Percentiles rank a stretch among this genome's conserved stretches.
These are phyloP conservation scores for Cataglyphis albicans DNA, from an alignment of 2,888 invertebrate genomes.

Conservation along the genomic window DNA sequence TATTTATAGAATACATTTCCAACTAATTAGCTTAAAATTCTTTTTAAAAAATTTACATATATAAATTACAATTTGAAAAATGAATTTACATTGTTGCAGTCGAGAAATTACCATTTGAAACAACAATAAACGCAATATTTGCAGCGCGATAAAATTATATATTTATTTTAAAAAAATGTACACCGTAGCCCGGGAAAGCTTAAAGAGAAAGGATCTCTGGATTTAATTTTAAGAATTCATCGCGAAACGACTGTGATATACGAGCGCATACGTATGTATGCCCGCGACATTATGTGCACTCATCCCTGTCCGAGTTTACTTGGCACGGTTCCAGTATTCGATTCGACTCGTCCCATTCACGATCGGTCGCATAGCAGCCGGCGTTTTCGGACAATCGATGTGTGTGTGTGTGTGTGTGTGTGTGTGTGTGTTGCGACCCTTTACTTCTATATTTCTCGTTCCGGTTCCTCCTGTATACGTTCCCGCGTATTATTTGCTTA, in stretches of 20 bases:
- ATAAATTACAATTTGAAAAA: not conserved
- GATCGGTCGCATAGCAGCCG: constrained; percentile 70
- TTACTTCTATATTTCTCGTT: constrained; percentile 10
- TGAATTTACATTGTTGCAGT: not conserved
- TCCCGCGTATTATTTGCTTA: constrained; percentile 75
- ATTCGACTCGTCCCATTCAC: constrained; percentile 68
- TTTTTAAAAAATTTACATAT: not conserved
- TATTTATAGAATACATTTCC: not conserved
- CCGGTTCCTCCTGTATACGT: constrained; percentile 42
- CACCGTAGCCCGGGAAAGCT: constrained; percentile 3
- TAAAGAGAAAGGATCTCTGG: constrained; percentile 25
- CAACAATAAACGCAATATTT: not conserved
- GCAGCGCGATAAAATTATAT: not conserved
- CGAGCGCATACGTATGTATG: constrained; percentile 55
- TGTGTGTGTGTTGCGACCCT: constrained; percentile 55
- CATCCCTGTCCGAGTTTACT: constrained; percentile 73
- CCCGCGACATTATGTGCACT: constrained; percentile 59
- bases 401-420: constrained; percentile 56
- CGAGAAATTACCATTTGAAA: not conserved
- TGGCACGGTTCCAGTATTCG: constrained; percentile 77
- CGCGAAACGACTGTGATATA: constrained; percentile 63
- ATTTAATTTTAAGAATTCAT: constrained; percentile 70
- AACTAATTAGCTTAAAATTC: not conserved
- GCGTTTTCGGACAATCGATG: constrained; percentile 80
- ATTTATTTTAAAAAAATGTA: constrained; percentile 20